Evolutionary conservation across 2,888 invertebrate species (phyloP), one percentile per base, ranked within the genome.

Genomic region (Drosophila nigritarsus): DNA sequence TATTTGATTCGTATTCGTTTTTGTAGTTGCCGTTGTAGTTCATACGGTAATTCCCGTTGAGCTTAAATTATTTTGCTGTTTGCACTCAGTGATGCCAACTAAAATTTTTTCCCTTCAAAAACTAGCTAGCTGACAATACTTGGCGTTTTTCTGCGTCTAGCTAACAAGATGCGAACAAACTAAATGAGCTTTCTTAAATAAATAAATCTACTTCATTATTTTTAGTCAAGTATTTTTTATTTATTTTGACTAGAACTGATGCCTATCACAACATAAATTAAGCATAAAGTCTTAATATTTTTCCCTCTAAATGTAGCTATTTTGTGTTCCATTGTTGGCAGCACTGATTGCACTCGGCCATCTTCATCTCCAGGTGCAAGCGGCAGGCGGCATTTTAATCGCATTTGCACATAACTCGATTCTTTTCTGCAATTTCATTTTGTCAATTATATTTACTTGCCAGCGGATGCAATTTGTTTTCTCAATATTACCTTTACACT

Each of bases 361-460:
- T 32, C 48, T 27, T 15, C 24, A 13, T 20, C 38, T 8, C 18
- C 53, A 50, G 50, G 40, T 8, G 60, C 70, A 58, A 73, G 54
- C 65, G 59, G 64, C 73, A 83, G 24, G 24, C 20, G 15, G 45
- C 45, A 45, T 82, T 78, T 89, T 89, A 87, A 89, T 90, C 85
- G 77, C 82, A 89, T 88, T 88, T 83, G 66, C 72, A 63, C 73
- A 83, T 83, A 90, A 90, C 79, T 86, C 87, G 86, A 90, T 89
- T 78, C 75, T 73, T 80, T 81, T 80, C 72, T 81, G 78, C 83
- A 83, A 83, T 88, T 88, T 65, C 79, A 78, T 80, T 83, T 76
- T 75, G 68, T 72, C 90, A 81, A 73, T 85, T 79, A 85, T 77
- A 75, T 78, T 80, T 81, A 60, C 78, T 77, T 76, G 60, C 61